phyloP scores from a whole-genome alignment of 1,140 invertebrate species.

The Anagrus nilaparvatae region DNA sequence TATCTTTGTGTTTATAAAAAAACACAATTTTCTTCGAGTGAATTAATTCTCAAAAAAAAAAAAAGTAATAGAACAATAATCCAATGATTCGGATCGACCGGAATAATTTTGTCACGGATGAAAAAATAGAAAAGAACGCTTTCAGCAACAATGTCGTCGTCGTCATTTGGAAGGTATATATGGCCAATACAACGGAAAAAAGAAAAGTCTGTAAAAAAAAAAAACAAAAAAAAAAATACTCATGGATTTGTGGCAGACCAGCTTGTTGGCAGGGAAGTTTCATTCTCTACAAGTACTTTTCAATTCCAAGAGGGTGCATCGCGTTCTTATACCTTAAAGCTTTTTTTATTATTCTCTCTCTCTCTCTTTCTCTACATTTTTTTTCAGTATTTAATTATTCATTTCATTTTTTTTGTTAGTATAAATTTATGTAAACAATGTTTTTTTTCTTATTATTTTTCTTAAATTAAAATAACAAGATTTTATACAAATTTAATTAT shows the following conservation, averaged over 20 bases:
- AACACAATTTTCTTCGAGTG: too few relatives aligned
- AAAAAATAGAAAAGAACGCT: conserved; percentile 22
- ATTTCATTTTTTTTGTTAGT: too few relatives aligned
- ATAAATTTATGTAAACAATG: too few relatives aligned
- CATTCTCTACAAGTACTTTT: conserved; percentile 42
- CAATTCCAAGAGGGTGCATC: conserved; percentile 41
- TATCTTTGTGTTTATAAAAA: too few relatives aligned
- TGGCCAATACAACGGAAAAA: too few relatives aligned
- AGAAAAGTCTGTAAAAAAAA: too few relatives aligned
- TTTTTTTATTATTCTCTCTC: background rate
- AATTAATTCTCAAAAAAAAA: too few relatives aligned
- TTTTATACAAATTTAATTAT: background rate
- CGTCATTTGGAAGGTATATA: too few relatives aligned
- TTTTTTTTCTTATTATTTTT: conserved; percentile 9
- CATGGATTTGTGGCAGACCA: conserved; percentile 41
- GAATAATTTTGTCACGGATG: conserved; percentile 18
- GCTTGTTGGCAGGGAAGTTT: conserved; percentile 45
- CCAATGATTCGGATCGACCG: conserved; percentile 16
- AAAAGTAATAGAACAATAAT: too few relatives aligned
- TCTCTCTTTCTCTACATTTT: too few relatives aligned
- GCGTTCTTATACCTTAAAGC: conserved; percentile 3
- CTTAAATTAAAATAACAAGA: conserved; percentile 9
- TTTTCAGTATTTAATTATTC: too few relatives aligned
- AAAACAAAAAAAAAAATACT: conserved; percentile 35
- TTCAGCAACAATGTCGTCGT: conserved; percentile 32